These are phyloP conservation scores for Centropus unirufus DNA, from an alignment of 2,113 vertebrate species.

Conservation along the genomic window DNA sequence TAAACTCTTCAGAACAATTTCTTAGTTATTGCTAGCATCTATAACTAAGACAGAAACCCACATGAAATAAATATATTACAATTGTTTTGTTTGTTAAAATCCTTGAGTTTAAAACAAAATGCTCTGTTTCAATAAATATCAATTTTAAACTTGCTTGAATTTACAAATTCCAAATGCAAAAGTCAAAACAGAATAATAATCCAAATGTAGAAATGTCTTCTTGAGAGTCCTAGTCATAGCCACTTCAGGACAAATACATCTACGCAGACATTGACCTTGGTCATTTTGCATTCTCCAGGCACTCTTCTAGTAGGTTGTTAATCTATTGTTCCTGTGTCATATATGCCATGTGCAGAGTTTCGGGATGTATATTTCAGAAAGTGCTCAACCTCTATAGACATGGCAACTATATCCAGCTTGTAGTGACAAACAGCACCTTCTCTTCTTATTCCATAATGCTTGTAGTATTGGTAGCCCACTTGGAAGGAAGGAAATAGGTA, in stretches of 20 bases:
- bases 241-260: background rate
- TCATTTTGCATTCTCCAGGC: background rate
- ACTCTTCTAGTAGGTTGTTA: background rate
- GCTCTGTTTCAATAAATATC: background rate
- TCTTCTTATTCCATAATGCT: background rate
- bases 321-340: background rate
- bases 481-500: background rate
- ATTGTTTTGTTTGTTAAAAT: background rate
- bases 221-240: background rate
- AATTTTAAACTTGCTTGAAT: background rate
- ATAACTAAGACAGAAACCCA: background rate
- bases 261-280: background rate
- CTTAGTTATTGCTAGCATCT: background rate
- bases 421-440: background rate
- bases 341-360: background rate
- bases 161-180: background rate
- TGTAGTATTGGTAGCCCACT: background rate
- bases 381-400: background rate
- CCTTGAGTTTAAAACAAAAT: background rate
- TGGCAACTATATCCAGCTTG: background rate
- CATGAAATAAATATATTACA: background rate
- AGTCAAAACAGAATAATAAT: background rate
- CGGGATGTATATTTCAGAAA: background rate
- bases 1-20: background rate
- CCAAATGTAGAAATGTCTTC: background rate